Evolutionary conservation across 1,140 invertebrate genomes (phyloP).

Genomic region (Heliconius melpomene): DNA sequence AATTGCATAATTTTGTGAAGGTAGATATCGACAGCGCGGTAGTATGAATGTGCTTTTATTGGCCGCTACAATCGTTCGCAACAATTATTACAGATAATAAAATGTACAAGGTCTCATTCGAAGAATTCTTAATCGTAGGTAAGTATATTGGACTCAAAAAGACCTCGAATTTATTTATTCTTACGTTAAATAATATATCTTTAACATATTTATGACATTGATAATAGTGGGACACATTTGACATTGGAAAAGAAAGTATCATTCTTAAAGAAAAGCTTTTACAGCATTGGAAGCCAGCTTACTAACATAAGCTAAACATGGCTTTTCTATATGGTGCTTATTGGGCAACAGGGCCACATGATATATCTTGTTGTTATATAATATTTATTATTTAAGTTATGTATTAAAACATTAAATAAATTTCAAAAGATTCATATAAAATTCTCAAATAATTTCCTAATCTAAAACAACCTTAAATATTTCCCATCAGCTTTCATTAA

Average conservation of each 20-base stretch:
- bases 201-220: not conserved
- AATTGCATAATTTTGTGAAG: slow-evolving; percentile 6
- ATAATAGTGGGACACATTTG: not conserved
- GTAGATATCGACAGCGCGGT: slow-evolving; percentile 16
- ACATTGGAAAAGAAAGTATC: not conserved
- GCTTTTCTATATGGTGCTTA: no score
- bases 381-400: no score
- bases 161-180: slow-evolving; percentile 30
- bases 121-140: slow-evolving; percentile 43
- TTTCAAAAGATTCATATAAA: no score
- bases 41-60: slow-evolving; percentile 30
- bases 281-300: not conserved
- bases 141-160: slow-evolving; percentile 33
- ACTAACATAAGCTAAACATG: not conserved
- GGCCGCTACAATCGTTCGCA: slow-evolving; percentile 35
- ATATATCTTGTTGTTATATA: no score
- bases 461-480: no score
- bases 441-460: no score
- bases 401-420: no score
- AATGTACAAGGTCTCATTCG: slow-evolving; percentile 46
- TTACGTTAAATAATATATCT: not conserved
- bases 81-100: slow-evolving; percentile 42
- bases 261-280: no score
- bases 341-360: no score
- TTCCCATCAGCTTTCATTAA: no score